These are phyloP conservation scores for Perithous albicinctus DNA, from an alignment of 2,888 invertebrate genomes.

Conservation along the genomic window DNA sequence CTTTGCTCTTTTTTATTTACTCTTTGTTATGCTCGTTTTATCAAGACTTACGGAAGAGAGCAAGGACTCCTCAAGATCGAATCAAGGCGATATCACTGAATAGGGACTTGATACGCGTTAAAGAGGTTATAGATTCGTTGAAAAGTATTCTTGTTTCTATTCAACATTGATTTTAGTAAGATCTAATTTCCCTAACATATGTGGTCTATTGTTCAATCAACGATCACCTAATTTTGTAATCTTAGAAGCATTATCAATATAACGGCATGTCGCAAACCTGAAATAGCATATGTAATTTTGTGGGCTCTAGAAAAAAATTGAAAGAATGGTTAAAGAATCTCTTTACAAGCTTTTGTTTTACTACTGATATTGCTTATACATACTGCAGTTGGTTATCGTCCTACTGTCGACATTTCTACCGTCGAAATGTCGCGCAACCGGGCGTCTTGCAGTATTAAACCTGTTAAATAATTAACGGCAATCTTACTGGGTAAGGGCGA, in stretches of 20 bases:
- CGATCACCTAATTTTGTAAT: neutral
- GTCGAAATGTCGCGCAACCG: constrained; percentile 44
- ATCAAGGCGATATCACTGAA: constrained; percentile 23
- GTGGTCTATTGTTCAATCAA: neutral
- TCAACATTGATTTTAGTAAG: neutral
- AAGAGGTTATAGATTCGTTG: neutral
- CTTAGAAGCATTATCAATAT: neutral
- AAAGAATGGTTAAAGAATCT: neutral
- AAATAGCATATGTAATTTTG: neutral
- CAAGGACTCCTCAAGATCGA: no score
- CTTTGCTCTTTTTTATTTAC: constrained; percentile 36
- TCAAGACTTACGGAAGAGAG: constrained; percentile 3
- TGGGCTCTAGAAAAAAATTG: neutral
- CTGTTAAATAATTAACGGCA: constrained; percentile 80
- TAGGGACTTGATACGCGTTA: constrained; percentile 18
- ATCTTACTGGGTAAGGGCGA: constrained; percentile 76
- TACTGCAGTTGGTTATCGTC: constrained; percentile 2
- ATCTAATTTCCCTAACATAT: neutral
- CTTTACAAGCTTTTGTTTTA: constrained; percentile 10
- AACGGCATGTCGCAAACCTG: neutral
- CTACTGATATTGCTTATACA: no score
- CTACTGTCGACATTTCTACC: neutral
- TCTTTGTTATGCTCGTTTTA: constrained; percentile 24
- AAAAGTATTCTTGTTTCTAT: neutral
- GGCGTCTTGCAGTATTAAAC: constrained; percentile 75